phyloP scores from a whole-genome alignment of 2,113 vertebrate species.

The Probosciger aterrimus region DNA sequence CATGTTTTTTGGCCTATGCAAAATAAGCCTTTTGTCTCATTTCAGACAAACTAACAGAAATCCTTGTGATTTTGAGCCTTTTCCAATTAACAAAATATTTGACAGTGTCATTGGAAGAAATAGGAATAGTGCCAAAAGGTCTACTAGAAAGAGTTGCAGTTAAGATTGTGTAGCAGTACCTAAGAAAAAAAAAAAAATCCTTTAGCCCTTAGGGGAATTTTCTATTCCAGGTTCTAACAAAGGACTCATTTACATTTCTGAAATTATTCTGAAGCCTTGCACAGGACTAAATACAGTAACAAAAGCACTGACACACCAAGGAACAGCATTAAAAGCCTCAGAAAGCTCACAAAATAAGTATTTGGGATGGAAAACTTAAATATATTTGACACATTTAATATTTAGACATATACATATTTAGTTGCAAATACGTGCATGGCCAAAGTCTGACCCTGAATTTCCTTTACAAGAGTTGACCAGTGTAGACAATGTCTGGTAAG shows the following conservation, averaged over 20 bases:
- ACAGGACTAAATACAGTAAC: neutral
- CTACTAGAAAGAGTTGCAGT: neutral
- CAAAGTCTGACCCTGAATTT: neutral
- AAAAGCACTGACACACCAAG: neutral
- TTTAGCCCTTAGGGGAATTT: neutral
- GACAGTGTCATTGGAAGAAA: neutral
- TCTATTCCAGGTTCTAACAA: conserved; percentile 31
- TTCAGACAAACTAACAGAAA: neutral
- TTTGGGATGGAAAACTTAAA: neutral
- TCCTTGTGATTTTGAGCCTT: neutral
- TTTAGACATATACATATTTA: neutral
- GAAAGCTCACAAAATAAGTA: neutral
- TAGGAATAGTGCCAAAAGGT: neutral
- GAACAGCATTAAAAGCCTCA: neutral
- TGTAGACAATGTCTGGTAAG: neutral
- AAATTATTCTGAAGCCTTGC: neutral
- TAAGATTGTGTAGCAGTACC: neutral
- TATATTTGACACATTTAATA: neutral
- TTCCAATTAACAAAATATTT: neutral
- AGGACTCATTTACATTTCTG: conserved; percentile 48
- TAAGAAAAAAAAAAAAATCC: neutral
- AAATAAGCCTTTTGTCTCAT: conserved; percentile 28
- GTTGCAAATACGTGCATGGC: neutral
- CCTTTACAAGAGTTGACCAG: neutral
- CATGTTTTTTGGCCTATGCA: conserved; percentile 30